phyloP scores from a whole-genome alignment of 2,113 vertebrate species.

The Lophotis ruficrista region DNA sequence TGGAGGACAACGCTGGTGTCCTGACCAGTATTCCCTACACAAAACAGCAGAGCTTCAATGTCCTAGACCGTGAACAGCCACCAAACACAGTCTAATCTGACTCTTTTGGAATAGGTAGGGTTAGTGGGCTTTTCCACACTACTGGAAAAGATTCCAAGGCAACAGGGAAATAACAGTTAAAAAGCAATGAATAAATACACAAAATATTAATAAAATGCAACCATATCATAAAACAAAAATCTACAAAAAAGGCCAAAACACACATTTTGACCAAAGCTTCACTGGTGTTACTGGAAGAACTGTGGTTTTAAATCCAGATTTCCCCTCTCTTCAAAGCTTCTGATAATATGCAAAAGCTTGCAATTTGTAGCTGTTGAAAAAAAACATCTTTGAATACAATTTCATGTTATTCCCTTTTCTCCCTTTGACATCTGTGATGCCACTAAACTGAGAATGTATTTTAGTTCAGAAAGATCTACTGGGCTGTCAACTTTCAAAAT shows the following conservation, averaged over 20 bases:
- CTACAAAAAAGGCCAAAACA: neutral
- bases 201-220: neutral
- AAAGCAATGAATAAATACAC: neutral
- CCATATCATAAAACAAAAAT: neutral
- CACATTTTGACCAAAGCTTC: neutral
- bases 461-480: slow-evolving; percentile 35
- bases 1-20: neutral
- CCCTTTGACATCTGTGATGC: neutral
- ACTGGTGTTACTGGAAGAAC: neutral
- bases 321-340: neutral
- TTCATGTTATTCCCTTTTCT: neutral
- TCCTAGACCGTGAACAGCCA: neutral
- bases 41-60: neutral
- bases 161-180: neutral
- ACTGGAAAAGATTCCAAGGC: neutral
- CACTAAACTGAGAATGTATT: neutral
- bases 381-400: neutral
- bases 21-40: neutral
- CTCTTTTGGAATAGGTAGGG: neutral
- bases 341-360: neutral
- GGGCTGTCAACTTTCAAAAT: slow-evolving; percentile 29
- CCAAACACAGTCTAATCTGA: neutral
- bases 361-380: neutral
- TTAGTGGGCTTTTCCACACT: neutral
- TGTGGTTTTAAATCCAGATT: neutral